Evolutionary conservation across 2,113 vertebrate species (phyloP), one percentile per base, ranked within the genome.

Genomic region (Thalassoma bifasciatum): DNA sequence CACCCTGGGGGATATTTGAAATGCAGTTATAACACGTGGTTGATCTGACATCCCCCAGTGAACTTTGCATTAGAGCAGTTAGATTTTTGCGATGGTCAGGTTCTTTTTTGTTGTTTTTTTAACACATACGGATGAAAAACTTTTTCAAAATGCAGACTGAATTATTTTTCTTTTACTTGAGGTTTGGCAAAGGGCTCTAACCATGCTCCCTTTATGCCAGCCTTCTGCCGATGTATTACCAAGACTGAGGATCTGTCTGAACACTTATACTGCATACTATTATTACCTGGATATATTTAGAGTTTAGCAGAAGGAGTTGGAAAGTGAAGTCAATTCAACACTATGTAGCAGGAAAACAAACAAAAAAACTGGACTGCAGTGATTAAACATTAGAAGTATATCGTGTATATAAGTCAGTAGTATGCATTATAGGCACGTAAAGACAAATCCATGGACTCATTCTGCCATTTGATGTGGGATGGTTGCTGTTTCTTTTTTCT

Each of bases 401-500:
- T 47, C 67, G 54, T 63, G 42, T 36, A 1, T 51, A 12, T 8
- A 30, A 22, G 69, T 62, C 38, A 0, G 44, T 42, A 42, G 79
- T 75, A 0, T 79, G 80, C 81, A 60, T 53, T 51, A 37, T 40
- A 0, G 69, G 62, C 51, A 5, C 2, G 56, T 21, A 0, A 38
- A 49, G 72, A 83, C 84, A 8, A 74, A 19, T 24, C 63, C 0
- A 0, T 36, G 64, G 70, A 66, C 40, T 10, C 79, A 56, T 86
- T 88, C 83, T 81, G 75, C 81, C 77, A 62, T 78, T 81, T 82
- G 59, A 70, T 75, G 77, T 81, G 72, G 72, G 74, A 76, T 70
- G 84, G 60, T 81, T 82, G 72, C 82, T 56, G 58, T 79, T 87
- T 80, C 30, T 76, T 56, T 83, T 87, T 84, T 71, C 82, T 76